Evolutionary conservation across 2,113 vertebrate species (phyloP), one percentile per base, ranked within the genome.

Genomic region (Hyperoodon ampullatus): DNA sequence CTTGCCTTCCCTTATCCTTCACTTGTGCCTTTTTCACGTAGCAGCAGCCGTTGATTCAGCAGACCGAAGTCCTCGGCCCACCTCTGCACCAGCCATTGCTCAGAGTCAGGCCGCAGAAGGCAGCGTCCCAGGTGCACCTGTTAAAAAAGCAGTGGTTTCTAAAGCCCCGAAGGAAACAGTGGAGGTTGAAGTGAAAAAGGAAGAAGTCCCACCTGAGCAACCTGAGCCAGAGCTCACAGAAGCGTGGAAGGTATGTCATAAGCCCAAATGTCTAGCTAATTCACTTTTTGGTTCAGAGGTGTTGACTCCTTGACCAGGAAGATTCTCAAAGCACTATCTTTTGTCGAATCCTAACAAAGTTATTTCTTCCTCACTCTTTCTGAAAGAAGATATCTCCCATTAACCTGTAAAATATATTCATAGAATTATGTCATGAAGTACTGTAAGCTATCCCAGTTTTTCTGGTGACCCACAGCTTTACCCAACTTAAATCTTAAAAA

Each of bases 11-110:
- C 23, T 65, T 97, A 21, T 47, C 47, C 71, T 94, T 96, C 21
- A 60, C 61, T 28, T 55, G 86, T 88, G 96, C 44, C 84, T 91
- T 96, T 35, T 55, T 92, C 5, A 47, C 35, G 18, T 93, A 97
- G 97, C 98, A 97, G 97, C 98, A 98, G 99, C 99, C 1, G 99
- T 98, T 14, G 99, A 99, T 47, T 99, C 99, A 55, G 99, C 99
- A 0, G 99, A 99, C 97, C 99, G 98, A 97, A 99, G 99, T 58
- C 98, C 98, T 12, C 99, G 99, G 71, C 99, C 99, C 10, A 99
- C 99, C 94, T 99, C 99, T 14, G 99, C 99, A 28, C 99, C 99
- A 0, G 98, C 99, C 96, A 99, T 99, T 95, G 98, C 99, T 60
- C 99, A 99, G 5, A 98, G 99, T 94, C 99, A 99, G 63, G 96